Conservation (phyloP, 2,888 invertebrate species). For the Pogonocherus hispidulus region DNA sequence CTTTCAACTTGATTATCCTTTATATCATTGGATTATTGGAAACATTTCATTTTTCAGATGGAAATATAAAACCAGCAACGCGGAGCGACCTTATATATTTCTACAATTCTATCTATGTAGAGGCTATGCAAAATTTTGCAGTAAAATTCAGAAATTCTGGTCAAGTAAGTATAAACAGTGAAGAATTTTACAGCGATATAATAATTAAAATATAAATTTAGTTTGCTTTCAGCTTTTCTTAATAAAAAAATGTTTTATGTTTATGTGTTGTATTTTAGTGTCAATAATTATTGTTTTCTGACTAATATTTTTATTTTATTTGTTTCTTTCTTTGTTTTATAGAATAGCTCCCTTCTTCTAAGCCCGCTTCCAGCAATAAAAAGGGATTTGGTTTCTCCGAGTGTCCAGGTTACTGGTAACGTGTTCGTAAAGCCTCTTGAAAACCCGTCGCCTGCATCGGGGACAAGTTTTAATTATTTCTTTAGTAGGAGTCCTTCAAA, state of each 20-base stretch:
- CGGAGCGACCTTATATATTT: conserved; percentile 94
- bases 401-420: conserved; percentile 72
- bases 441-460: conserved; percentile 67
- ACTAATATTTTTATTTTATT: not conserved
- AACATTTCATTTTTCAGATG: conserved; percentile 50
- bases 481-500: conserved; percentile 91
- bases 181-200: too few species aligned
- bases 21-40: too few species aligned
- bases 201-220: too few species aligned
- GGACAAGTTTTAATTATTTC: conserved; percentile 79
- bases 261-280: too few species aligned
- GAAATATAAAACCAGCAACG: conserved; percentile 67
- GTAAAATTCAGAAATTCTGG: conserved; percentile 46
- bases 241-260: too few species aligned
- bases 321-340: conserved; percentile 42
- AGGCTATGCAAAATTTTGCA: conserved; percentile 81
- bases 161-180: conserved; percentile 31
- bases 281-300: not conserved
- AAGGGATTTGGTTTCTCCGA: conserved; percentile 72
- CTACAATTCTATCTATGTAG: conserved; percentile 92
- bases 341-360: conserved; percentile 65
- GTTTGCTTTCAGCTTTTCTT: too few species aligned
- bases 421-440: conserved; percentile 74
- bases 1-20: too few species aligned
- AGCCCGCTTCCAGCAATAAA: conserved; percentile 82